Base-by-base conservation (phyloP, 2,888 invertebrate genomes). In the Melieria picta region DNA sequence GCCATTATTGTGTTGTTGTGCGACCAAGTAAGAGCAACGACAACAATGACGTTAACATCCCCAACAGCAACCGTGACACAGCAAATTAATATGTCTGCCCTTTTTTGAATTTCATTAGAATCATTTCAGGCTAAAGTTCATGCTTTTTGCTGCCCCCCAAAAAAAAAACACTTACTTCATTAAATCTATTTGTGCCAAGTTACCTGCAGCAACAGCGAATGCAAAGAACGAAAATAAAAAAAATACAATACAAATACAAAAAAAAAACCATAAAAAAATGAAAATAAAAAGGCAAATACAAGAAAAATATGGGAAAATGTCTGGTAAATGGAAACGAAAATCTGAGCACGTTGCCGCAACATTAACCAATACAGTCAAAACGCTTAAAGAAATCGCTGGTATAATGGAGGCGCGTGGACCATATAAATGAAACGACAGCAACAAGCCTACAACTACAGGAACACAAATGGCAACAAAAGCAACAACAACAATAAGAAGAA, bases 341-440 rank as follows among this genome's bases (percentile, higher is more conserved):
- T 62, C 50, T 42, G 9, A 50, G 62, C 69, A 62, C 69, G 63
- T 69, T 69, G 69, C 62, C 62, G 16, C 62, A 62, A 69, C 62
- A 69, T 69, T 55, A 62, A 61, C 66, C 55, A 60, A 30, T 30
- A 30, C 30, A 30, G 30, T 30, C 30, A 30, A 30, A 30, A 30
- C 30, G 30, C 30, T 2, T 30, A 30, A 30, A 30, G 30, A 30
- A 30, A 30, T 30, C 30, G 30, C 30, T 30, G 30, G 30, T 30
- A 30, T 30, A 30, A 30, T 30, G 30, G 30, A 30, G 30, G 30
- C 30, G 30, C 30, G 30, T 30, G 30, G 30, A 30, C 30, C 30
- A 30, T 3, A 30, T 30, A 30, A 30, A 30, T 30, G 30, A 30
- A 30, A 30, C 30, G 30, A 3, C 30, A 30, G 30, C 30, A 30